A percentile compares a stretch with the other conserved stretches of the same genome.
phyloP scores from a whole-genome alignment of 1,140 invertebrate genomes.

The Bilobella aurantiaca region DNA sequence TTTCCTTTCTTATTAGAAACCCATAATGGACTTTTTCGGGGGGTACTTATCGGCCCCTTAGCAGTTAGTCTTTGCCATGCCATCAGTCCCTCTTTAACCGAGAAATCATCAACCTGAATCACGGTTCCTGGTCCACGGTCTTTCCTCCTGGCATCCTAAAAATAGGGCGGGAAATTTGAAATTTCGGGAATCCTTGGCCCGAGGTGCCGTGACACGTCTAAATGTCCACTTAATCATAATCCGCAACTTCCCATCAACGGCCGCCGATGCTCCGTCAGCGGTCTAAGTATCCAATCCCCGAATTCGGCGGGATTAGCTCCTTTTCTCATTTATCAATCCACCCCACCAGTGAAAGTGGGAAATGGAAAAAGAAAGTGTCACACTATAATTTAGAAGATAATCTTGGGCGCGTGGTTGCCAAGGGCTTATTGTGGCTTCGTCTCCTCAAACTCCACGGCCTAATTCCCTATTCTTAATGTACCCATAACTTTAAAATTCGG shows the following conservation, averaged over 20 bases:
- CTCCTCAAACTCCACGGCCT: no score
- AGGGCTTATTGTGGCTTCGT: no score
- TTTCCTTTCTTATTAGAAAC: constrained; percentile 33
- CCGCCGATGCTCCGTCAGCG: no score
- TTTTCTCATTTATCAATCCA: not conserved
- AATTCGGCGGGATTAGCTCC: not conserved
- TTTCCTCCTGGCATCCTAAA: no score
- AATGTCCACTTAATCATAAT: constrained; percentile 4
- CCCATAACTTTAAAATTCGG: not conserved
- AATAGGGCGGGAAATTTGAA: not conserved
- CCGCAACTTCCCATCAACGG: not conserved
- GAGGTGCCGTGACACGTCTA: not conserved
- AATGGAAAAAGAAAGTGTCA: no score
- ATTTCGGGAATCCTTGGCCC: not conserved
- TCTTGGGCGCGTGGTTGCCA: not conserved
- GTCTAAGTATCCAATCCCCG: not conserved
- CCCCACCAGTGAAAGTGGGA: no score
- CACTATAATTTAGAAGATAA: not conserved
- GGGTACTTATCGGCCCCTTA: constrained; percentile 32
- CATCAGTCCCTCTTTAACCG: no score
- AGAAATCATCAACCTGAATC: not conserved
- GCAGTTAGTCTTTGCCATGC: constrained; percentile 36
- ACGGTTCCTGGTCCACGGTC: not conserved
- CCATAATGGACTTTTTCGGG: constrained; percentile 24
- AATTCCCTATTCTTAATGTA: no score